Evolutionary conservation across 2,797 vertebrate genomes (phyloP).

Genomic region (Heteromormyrus szaboi): DNA sequence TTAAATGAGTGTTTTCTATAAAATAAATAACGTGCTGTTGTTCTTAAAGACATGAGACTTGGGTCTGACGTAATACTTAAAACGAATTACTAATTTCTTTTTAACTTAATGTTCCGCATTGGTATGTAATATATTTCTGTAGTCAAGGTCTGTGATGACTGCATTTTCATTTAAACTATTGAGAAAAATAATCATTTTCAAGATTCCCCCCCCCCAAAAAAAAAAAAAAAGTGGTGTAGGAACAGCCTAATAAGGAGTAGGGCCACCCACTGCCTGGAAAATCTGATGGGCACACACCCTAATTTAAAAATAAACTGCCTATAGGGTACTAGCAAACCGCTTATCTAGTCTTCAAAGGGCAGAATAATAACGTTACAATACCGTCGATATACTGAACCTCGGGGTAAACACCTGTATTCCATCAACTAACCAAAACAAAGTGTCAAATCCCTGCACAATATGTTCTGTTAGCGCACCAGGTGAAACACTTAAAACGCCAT

Average conservation of each 20-base stretch:
- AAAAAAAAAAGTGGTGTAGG: background rate
- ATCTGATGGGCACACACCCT: background rate
- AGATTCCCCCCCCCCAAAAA: too few relatives aligned
- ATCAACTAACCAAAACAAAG: background rate
- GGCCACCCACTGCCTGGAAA: background rate
- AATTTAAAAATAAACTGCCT: background rate
- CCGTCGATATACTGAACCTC: background rate
- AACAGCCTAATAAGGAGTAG: background rate
- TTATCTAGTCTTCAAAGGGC: background rate
- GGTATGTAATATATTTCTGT: background rate
- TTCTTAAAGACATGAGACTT: background rate
- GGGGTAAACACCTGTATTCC: background rate
- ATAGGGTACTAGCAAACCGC: background rate
- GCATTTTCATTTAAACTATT: background rate
- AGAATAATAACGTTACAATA: background rate
- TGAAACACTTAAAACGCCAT: background rate
- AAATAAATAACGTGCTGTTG: constrained; percentile 44
- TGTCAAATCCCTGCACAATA: background rate
- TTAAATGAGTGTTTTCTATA: constrained; percentile 48
- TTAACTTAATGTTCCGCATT: background rate
- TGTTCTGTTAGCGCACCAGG: background rate
- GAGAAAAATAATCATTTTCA: background rate
- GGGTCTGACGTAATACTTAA: background rate
- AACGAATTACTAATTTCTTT: background rate
- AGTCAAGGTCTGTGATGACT: background rate